Evolutionary conservation across 2,797 vertebrate species (phyloP).

Genomic region (Peromyscus aztecus): DNA sequence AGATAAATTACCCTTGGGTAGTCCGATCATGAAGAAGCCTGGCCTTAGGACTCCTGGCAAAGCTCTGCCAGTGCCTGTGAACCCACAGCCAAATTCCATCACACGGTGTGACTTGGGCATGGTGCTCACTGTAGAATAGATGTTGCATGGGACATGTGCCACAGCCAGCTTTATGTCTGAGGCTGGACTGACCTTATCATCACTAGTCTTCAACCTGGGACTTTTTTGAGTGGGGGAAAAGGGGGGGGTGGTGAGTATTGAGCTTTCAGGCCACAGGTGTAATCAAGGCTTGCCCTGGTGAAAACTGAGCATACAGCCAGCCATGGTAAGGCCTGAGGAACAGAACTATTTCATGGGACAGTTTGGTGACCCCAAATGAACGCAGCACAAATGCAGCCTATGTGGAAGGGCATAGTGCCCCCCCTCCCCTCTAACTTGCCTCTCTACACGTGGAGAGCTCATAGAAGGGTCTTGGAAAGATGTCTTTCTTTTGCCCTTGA

Average conservation of each 20-base stretch:
- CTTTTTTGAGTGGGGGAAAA: neutral
- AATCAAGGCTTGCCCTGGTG: neutral
- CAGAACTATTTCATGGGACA: neutral
- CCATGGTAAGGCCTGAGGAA: neutral
- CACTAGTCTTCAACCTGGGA: neutral
- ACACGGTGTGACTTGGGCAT: neutral
- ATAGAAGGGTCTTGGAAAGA: neutral
- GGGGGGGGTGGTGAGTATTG: rapidly evolving
- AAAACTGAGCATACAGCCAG: neutral
- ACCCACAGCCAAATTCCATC: neutral
- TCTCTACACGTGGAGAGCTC: neutral
- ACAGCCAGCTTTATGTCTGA: neutral
- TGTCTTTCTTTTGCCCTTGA: neutral
- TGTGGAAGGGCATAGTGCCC: neutral
- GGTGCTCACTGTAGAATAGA: neutral
- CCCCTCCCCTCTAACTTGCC: neutral
- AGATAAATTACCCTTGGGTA: neutral
- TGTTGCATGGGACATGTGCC: neutral
- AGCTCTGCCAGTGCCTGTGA: neutral
- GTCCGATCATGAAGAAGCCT: neutral
- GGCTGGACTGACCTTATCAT: neutral
- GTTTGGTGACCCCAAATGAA: neutral
- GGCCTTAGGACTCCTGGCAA: neutral
- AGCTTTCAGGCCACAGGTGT: neutral
- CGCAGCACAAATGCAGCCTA: neutral